Conservation (phyloP, 2,888 invertebrate species). For the Sturmia bella region DNA sequence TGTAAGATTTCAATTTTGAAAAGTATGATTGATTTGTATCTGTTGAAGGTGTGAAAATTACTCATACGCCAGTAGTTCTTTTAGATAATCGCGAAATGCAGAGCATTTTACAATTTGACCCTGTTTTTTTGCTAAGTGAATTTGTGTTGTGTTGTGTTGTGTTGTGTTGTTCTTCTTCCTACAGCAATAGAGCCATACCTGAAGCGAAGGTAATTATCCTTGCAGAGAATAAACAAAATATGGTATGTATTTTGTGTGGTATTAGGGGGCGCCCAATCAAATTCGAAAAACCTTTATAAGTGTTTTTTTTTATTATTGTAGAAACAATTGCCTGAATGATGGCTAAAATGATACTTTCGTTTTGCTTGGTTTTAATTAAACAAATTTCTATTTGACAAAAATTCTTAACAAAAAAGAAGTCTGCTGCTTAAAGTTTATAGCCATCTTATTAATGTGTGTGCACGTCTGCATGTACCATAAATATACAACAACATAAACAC, state of each 20-base stretch:
- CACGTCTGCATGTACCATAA: not conserved
- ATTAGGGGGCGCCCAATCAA: too few relatives aligned
- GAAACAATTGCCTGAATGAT: too few relatives aligned
- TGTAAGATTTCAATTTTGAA: too few relatives aligned
- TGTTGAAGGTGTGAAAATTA: too few relatives aligned
- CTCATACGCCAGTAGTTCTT: not conserved
- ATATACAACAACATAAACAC: conserved; percentile 16
- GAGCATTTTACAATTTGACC: not conserved
- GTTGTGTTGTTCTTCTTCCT: conserved; percentile 38
- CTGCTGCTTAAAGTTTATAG: too few relatives aligned
- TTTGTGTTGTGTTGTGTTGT: too few relatives aligned
- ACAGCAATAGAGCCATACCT: conserved; percentile 50
- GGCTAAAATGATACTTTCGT: too few relatives aligned
- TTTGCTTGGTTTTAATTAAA: too few relatives aligned
- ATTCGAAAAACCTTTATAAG: too few relatives aligned
- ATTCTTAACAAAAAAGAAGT: too few relatives aligned
- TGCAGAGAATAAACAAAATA: conserved; percentile 44
- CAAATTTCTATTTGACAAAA: too few relatives aligned
- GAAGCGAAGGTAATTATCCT: conserved; percentile 68
- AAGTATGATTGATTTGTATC: not conserved
- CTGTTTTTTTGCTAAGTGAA: conserved; percentile 30
- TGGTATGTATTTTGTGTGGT: not conserved
- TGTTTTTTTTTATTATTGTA: too few relatives aligned
- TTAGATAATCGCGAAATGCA: not conserved
- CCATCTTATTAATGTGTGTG: not conserved